Base-by-base conservation (phyloP, 2,113 vertebrate species). In the Stigmatopora nigra region DNA sequence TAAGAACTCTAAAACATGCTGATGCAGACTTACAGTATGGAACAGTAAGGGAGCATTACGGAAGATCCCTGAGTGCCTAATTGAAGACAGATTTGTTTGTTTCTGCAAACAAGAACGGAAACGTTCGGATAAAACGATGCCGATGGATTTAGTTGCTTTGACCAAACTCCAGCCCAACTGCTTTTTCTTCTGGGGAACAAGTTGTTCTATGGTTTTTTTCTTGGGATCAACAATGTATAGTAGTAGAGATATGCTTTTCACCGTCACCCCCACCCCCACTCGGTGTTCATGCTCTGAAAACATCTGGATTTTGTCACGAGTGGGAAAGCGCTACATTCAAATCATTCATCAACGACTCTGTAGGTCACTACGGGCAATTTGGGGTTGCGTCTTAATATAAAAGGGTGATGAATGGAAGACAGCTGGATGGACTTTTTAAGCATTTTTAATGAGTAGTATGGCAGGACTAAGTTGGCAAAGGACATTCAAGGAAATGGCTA, bases 1-100 rank as follows among this genome's bases (percentile, higher is more conserved):
- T 31, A 10, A 7, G 2, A 10, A 52, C 49, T n/a, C 20, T 22
- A 14, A 53, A 53, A 22, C 19, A 11, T 22, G 51, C 13, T 22
- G 51, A 53, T 22, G 12, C 19, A 20, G 51, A 20, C 51, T 22
- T 53, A 53, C 51, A 53, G 19, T 53, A 65, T 3, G 60, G 52
- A 7, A 55, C 51, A 41, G 5, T 52, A 62, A 63, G 61, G 44
- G 20, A 65, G 61, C 31, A 5, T 14, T 10, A 49, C 4, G 65
- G 62, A 72, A 49, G 69, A 76, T 64, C 75, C 69, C 69, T 67
- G 65, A 63, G 70, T 77, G 67, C 79, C 67, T 85, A 88, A 86
- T 81, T 86, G 73, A 73, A 84, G 79, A 59, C 87, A 87, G 72
- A 81, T 65, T 44, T 13, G 52, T 72, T 82, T 35, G 56, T 57